Evolutionary conservation across 2,797 vertebrate species (phyloP), one percentile per base, ranked within the genome.

Genomic region (Mormyrops attenuatus): DNA sequence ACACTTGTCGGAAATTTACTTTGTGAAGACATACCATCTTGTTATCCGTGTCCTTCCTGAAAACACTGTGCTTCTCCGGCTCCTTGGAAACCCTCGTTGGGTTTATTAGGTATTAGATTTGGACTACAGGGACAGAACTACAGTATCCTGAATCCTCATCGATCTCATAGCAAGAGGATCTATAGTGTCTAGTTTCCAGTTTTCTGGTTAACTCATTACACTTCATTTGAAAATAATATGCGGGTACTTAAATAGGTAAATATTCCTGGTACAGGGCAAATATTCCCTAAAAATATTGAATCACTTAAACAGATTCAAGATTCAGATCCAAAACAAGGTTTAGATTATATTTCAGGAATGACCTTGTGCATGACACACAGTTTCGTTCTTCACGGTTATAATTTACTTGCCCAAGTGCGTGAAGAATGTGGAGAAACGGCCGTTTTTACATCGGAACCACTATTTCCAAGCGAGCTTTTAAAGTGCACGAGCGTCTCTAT

Each of bases 401-500:
- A 60, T 90, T 90, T 92, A 91, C 88, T 88, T 91, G 49, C 50
- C 89, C 38, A 63, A 86, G 73, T 34, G 60, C 84, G 38, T 38
- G 89, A 57, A 50, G 88, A 90, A 90, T 34, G 88, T 85, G 47
- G 22, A 85, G 41, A 26, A 49, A 47, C 41, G 17, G 41, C 7
- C 38, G 38, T 80, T 80, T 8, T 41, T 77, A 38, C n/a, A 49
- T 47, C 80, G 38, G 7, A 50, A 8, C 44, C 44, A 84, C 41
- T 22, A 22, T 85, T 52, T 44, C 44, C 47, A 73, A 85, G 89
- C 57, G 63, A 84, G 88, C 87, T 5, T 88, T 93, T 95, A 96
- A 96, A 96, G 96, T 96, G 96, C 95, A 92, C 90, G 91, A 93
- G 95, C 94, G 94, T 94, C 92, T 93, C 89, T 77, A 91, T 91